Conservation (phyloP, 2,888 invertebrate species). For the Sylvicola fuscatus region DNA sequence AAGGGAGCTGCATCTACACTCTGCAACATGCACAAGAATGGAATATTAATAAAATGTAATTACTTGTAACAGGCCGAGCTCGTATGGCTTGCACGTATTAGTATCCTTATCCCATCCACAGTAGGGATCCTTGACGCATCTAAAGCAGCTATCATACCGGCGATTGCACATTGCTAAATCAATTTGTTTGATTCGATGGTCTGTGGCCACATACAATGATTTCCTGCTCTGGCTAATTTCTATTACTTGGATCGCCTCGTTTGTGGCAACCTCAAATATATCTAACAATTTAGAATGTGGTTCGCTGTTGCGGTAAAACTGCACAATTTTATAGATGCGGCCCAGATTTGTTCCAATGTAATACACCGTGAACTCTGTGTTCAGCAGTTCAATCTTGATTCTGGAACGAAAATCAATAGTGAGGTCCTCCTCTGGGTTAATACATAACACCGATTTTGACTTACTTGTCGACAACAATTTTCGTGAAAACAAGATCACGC, state of each 20-base stretch:
- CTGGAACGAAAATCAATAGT: too few relatives aligned
- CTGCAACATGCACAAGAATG: conserved; percentile 29
- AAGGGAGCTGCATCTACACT: too few relatives aligned
- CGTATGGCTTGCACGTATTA: conserved; percentile 69
- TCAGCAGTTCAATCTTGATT: conserved; percentile 25
- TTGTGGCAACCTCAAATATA: conserved; percentile 77
- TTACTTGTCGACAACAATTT: conserved; percentile 69
- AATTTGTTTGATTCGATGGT: conserved; percentile 71
- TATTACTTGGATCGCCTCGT: conserved; percentile 73
- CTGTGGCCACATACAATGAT: conserved; percentile 76
- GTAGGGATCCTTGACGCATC: conserved; percentile 88
- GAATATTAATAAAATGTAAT: conserved; percentile 8
- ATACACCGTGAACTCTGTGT: conserved; percentile 64
- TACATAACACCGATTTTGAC: conserved; percentile 6
- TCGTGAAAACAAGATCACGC: conserved; percentile 75
- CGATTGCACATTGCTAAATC: conserved; percentile 76
- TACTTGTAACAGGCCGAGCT: conserved; percentile 43
- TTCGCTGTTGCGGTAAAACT: conserved; percentile 65
- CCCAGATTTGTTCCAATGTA: conserved; percentile 77
- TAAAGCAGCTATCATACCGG: conserved; percentile 77
- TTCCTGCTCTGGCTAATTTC: conserved; percentile 73
- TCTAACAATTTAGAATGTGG: conserved; percentile 72
- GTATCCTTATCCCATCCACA: conserved; percentile 91
- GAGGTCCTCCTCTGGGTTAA: too few relatives aligned
- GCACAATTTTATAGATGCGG: conserved; percentile 82